These are phyloP conservation scores for Drosophila sordidula DNA, from an alignment of 2,888 invertebrate genomes.

Conservation along the genomic window DNA sequence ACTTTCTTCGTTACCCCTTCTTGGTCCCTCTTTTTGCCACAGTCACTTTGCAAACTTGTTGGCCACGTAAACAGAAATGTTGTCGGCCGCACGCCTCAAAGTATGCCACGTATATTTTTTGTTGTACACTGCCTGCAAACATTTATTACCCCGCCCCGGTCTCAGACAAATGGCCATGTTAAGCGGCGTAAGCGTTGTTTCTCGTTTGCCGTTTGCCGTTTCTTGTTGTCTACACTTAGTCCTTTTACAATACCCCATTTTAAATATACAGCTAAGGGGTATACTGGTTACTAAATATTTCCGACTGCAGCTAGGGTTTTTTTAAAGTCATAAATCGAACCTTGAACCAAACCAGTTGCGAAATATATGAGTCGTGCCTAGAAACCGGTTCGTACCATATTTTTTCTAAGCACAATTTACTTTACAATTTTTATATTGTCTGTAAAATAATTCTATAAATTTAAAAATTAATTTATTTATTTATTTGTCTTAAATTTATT, in stretches of 20 bases:
- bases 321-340: no score
- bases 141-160: slow-evolving; percentile 53
- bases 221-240: neutral
- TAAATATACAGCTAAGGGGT: neutral
- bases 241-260: neutral
- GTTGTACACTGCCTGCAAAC: slow-evolving; percentile 43
- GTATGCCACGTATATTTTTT: slow-evolving; percentile 62
- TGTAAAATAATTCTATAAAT: no score
- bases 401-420: no score
- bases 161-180: slow-evolving; percentile 64
- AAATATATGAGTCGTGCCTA: no score
- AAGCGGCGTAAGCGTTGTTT: slow-evolving; percentile 52
- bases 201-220: slow-evolving; percentile 5
- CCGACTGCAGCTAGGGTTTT: neutral
- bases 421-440: no score
- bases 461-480: no score
- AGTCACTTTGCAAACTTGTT: slow-evolving; percentile 17
- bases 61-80: slow-evolving; percentile 68
- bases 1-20: neutral
- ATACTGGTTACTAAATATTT: neutral
- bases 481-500: no score
- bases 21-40: neutral
- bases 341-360: no score
- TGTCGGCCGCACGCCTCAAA: slow-evolving; percentile 46
- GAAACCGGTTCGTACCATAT: no score